Conservation (phyloP, 2,113 vertebrate species). For the Seriola rivoliana region DNA sequence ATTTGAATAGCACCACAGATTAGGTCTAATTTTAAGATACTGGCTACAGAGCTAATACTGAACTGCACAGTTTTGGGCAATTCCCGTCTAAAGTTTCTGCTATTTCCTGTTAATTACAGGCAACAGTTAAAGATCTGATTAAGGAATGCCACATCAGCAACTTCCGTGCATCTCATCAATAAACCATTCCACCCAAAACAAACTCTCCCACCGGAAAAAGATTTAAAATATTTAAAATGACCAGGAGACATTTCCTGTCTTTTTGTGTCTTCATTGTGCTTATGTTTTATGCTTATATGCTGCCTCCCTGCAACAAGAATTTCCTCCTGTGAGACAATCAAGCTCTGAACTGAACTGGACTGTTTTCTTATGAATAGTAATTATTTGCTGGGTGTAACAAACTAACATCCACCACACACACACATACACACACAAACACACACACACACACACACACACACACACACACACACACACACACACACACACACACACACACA, state of each 20-base stretch:
- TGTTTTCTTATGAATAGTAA: neutral
- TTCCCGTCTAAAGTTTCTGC: neutral
- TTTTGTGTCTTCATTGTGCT: conserved; percentile 2
- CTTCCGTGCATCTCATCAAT: neutral
- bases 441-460: too few species aligned
- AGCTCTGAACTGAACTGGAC: neutral
- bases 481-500: too few species aligned
- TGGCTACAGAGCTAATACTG: neutral
- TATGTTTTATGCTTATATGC: neutral
- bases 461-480: too few species aligned
- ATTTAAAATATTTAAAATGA: neutral
- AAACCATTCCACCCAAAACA: neutral
- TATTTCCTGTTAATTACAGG: neutral
- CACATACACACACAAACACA: too few species aligned
- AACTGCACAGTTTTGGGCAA: neutral
- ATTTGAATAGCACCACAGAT: neutral
- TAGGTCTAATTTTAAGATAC: neutral
- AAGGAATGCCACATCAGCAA: neutral
- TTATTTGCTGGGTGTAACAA: neutral
- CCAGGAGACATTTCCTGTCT: neutral
- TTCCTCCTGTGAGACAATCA: neutral
- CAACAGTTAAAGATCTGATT: neutral
- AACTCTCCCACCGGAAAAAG: neutral
- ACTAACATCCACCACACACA: neutral
- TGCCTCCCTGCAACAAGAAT: neutral